These are phyloP conservation scores for Halictus ligatus DNA, from an alignment of 2,888 invertebrate species.

Conservation along the genomic window DNA sequence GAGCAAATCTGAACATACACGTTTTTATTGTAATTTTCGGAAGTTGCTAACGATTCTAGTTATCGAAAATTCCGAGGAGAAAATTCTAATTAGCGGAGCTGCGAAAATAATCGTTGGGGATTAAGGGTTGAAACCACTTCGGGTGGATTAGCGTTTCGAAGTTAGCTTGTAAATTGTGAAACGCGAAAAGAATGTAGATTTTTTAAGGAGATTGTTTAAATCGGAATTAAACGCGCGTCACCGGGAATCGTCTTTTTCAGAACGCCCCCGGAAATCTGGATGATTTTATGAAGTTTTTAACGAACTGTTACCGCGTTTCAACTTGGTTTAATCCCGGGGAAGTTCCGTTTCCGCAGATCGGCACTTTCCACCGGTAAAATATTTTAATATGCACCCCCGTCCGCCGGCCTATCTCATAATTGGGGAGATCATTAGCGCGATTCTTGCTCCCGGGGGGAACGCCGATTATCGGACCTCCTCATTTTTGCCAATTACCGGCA, in stretches of 20 bases:
- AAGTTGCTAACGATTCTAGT: background rate
- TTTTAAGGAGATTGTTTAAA: background rate
- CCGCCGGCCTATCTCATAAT: background rate
- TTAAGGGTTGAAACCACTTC: background rate
- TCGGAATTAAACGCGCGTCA: background rate
- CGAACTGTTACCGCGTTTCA: background rate
- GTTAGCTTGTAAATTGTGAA: background rate
- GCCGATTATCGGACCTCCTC: background rate
- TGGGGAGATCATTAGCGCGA: slow-evolving; percentile 16
- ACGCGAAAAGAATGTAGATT: background rate
- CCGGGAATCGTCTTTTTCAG: background rate
- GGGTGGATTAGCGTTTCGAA: background rate
- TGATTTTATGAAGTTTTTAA: background rate
- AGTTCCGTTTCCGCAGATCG: background rate
- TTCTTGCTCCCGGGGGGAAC: background rate
- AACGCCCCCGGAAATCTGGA: background rate
- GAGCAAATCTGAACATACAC: background rate
- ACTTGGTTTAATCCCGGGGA: background rate
- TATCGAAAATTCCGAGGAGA: background rate
- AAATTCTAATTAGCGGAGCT: background rate
- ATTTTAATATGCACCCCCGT: background rate
- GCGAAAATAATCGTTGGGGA: background rate
- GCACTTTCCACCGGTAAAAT: background rate
- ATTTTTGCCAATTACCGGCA: slow-evolving; percentile 16
- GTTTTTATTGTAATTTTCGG: background rate